These are phyloP conservation scores for Camponotus floridanus DNA, from an alignment of 1,140 invertebrate genomes.

Conservation along the genomic window DNA sequence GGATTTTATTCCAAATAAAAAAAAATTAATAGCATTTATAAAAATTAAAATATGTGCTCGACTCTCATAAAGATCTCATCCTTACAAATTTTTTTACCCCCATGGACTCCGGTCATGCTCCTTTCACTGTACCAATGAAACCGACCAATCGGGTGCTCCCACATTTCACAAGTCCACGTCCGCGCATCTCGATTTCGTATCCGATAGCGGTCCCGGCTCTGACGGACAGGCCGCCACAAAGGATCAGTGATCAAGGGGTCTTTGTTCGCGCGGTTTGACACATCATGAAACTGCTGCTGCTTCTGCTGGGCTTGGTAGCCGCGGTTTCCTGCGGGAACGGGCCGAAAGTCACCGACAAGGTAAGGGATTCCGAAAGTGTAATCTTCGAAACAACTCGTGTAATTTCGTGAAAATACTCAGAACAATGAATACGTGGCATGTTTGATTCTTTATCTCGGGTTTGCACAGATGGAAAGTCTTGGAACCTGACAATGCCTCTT, in stretches of 20 bases:
- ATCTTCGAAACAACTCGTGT: not conserved
- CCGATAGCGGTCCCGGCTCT: constrained; percentile 21
- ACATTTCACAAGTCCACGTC: constrained; percentile 66
- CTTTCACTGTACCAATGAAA: not conserved
- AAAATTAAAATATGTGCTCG: no score
- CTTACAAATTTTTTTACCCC: not conserved
- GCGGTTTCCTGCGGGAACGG: constrained; percentile 80
- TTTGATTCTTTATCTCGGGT: constrained; percentile 3
- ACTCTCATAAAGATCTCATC: no score
- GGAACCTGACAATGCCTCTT: constrained; percentile 6
- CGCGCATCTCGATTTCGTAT: constrained; percentile 34
- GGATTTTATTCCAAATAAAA: not conserved
- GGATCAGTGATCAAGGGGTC: constrained; percentile 1
- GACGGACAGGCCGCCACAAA: constrained; percentile 30
- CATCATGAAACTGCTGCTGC: constrained; percentile 67
- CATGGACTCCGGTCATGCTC: not conserved
- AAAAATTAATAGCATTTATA: not conserved
- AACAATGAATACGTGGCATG: constrained; percentile 22
- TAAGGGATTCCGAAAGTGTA: constrained; percentile 78
- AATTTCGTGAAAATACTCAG: no score
- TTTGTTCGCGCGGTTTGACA: not conserved
- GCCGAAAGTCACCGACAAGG: constrained; percentile 92
- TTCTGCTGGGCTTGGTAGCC: constrained; percentile 70
- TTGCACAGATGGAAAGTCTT: not conserved
- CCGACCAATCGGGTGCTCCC: constrained; percentile 62